A percentile compares a stretch with the other conserved stretches of the same genome.
These are phyloP conservation scores for Astreopora myriophthalma DNA, from an alignment of 64 coral and sea anemone genomes.

Conservation along the genomic window DNA sequence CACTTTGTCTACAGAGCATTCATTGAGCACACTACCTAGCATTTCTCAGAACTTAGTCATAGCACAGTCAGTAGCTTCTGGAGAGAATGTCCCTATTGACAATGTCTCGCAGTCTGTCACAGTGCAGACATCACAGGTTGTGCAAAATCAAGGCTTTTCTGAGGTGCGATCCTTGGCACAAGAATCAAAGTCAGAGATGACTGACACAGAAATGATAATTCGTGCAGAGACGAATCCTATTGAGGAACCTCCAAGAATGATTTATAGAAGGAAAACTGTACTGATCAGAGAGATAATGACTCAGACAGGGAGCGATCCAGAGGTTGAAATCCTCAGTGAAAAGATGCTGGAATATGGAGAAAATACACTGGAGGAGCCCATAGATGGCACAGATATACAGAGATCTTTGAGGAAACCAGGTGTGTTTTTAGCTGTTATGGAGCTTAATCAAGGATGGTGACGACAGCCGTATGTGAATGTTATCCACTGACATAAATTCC, in stretches of 20 bases:
- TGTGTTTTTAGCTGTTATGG: not conserved
- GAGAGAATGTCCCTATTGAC: slow-evolving; percentile 36
- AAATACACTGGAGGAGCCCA: not conserved
- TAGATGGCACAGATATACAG: not conserved
- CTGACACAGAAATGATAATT: not conserved
- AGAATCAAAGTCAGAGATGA: not conserved
- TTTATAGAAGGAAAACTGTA: not conserved
- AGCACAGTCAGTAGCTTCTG: not conserved
- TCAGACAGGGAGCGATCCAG: slow-evolving; percentile 20
- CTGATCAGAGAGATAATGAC: slow-evolving; percentile 17
- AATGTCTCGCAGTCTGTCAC: slow-evolving; percentile 39
- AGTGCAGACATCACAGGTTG: slow-evolving; percentile 19
- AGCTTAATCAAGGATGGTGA: too few relatives aligned
- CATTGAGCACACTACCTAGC: not conserved
- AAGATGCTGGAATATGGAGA: not conserved
- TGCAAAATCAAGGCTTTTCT: slow-evolving; percentile 5
- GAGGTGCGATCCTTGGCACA: not conserved
- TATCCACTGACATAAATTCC: not conserved
- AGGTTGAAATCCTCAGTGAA: slow-evolving; percentile 15
- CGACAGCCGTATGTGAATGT: too few relatives aligned
- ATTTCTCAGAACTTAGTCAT: slow-evolving; percentile 28
- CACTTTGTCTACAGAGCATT: not conserved
- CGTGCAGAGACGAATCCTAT: not conserved
- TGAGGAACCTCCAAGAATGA: not conserved
- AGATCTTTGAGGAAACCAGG: not conserved